Evolutionary conservation across 2,888 invertebrate genomes (phyloP).

Genomic region (Erebia palarica): DNA sequence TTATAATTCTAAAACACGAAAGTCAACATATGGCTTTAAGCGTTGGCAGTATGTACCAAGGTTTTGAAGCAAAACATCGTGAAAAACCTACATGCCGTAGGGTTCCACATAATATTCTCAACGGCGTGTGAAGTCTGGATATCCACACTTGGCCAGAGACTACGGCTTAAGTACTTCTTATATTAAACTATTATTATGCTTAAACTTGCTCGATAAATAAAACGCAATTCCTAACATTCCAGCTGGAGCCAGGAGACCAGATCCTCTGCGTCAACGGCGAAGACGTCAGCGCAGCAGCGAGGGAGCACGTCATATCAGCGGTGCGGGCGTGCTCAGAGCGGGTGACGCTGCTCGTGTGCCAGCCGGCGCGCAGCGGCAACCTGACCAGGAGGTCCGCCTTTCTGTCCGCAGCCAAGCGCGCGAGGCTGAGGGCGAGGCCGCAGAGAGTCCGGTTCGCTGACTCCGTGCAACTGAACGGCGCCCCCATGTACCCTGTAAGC

Average conservation of each 20-base stretch:
- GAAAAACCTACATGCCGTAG: too few species aligned
- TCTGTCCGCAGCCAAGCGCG: constrained; percentile 93
- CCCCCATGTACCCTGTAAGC: constrained; percentile 89
- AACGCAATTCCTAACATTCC: constrained; percentile 44
- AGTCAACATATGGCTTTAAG: too few species aligned
- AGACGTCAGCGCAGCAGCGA: constrained; percentile 91
- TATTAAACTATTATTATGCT: too few species aligned
- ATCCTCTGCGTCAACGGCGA: constrained; percentile 95
- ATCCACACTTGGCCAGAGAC: too few species aligned
- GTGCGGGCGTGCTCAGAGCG: constrained; percentile 91
- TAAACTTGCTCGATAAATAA: background rate
- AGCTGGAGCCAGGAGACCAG: constrained; percentile 94
- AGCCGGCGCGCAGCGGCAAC: constrained; percentile 85
- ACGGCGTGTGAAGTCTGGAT: too few species aligned
- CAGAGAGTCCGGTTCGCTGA: constrained; percentile 94
- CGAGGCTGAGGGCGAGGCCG: constrained; percentile 90
- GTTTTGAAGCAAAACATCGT: too few species aligned
- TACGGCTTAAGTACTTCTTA: too few species aligned
- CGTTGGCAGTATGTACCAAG: too few species aligned
- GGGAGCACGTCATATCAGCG: constrained; percentile 94
- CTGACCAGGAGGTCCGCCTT: constrained; percentile 90
- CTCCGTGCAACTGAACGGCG: constrained; percentile 93
- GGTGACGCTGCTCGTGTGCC: constrained; percentile 91
- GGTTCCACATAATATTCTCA: too few species aligned
- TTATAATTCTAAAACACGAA: too few species aligned